Percentiles rank a stretch among this genome's conserved stretches.
Evolutionary conservation across 2,888 invertebrate species (phyloP).

Genomic region (Caenorhabditis sp.): DNA sequence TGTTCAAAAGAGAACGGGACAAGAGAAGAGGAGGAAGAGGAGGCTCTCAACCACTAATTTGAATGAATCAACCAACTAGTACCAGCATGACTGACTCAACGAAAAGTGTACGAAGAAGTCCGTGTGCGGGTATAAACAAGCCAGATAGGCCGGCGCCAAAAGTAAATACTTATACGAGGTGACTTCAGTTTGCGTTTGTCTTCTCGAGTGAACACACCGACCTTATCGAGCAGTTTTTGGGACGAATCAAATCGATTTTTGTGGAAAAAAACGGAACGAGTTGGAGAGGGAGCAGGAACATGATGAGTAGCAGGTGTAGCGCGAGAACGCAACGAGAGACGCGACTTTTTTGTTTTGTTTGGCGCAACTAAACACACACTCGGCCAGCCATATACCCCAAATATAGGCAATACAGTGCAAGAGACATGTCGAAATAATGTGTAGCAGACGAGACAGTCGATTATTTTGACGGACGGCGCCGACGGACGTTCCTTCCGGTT

Average conservation of each 20-base stretch:
- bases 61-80: slow-evolving; percentile 56
- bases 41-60: slow-evolving; percentile 45
- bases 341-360: slow-evolving; percentile 58
- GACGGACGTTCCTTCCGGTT: slow-evolving; percentile 47
- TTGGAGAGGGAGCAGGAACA: slow-evolving; percentile 14
- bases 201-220: neutral
- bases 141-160: slow-evolving; percentile 6
- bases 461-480: slow-evolving; percentile 26
- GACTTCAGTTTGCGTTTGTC: slow-evolving; percentile 18
- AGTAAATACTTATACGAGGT: slow-evolving; percentile 57
- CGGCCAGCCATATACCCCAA: slow-evolving; percentile 45
- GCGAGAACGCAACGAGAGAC: slow-evolving; percentile 39
- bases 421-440: slow-evolving; percentile 31
- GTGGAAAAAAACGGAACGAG: slow-evolving; percentile 13
- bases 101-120: slow-evolving; percentile 20
- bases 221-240: slow-evolving; percentile 13
- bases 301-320: slow-evolving; percentile 59
- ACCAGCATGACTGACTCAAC: slow-evolving; percentile 10
- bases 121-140: slow-evolving; percentile 17
- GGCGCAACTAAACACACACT: slow-evolving; percentile 62
- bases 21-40: slow-evolving; percentile 12
- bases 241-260: slow-evolving; percentile 24
- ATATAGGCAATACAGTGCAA: slow-evolving; percentile 56
- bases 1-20: slow-evolving; percentile 30
- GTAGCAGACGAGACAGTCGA: slow-evolving; percentile 21